A percentile compares a stretch with the other conserved stretches of the same genome.
These are phyloP conservation scores for Australoheros facetus DNA, from an alignment of 2,797 vertebrate genomes.

Conservation along the genomic window DNA sequence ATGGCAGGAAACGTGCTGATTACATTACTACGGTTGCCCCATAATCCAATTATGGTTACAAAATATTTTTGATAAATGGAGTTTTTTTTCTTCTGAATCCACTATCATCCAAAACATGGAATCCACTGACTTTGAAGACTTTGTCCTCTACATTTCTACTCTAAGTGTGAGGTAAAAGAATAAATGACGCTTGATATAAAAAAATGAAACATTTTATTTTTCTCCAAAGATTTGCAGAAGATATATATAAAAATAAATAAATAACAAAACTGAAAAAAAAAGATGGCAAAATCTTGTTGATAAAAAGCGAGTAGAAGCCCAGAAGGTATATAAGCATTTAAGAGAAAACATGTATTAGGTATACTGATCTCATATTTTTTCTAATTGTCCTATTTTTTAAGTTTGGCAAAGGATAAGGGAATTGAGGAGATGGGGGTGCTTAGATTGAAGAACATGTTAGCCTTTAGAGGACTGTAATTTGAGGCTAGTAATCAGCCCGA, in stretches of 20 bases:
- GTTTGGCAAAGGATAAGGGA: constrained; percentile 44
- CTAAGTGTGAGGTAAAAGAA: background rate
- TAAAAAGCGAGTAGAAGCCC: constrained; percentile 35
- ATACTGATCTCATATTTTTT: constrained; percentile 68
- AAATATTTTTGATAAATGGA: constrained; percentile 41
- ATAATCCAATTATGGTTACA: constrained; percentile 71
- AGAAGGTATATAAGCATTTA: constrained; percentile 42
- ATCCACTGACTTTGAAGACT: background rate
- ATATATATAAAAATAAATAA: background rate
- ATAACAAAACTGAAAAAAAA: background rate
- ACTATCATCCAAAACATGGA: constrained; percentile 28
- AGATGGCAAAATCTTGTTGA: constrained; percentile 19
- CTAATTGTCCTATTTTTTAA: constrained; percentile 71
- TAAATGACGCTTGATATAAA: background rate
- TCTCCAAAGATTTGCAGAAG: background rate
- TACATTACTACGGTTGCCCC: constrained; percentile 76
- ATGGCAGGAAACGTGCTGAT: constrained; percentile 79
- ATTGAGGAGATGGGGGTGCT: constrained; percentile 44
- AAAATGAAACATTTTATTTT: background rate
- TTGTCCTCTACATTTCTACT: background rate
- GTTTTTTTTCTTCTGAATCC: background rate
- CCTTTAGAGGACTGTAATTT: constrained; percentile 78
- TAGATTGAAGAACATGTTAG: constrained; percentile 73
- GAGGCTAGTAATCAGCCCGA: constrained; percentile 75
- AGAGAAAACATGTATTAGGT: constrained; percentile 66